Evolutionary conservation across 2,888 invertebrate species (phyloP), one percentile per base, ranked within the genome.

Genomic region (Drosophila kuntzei): DNA sequence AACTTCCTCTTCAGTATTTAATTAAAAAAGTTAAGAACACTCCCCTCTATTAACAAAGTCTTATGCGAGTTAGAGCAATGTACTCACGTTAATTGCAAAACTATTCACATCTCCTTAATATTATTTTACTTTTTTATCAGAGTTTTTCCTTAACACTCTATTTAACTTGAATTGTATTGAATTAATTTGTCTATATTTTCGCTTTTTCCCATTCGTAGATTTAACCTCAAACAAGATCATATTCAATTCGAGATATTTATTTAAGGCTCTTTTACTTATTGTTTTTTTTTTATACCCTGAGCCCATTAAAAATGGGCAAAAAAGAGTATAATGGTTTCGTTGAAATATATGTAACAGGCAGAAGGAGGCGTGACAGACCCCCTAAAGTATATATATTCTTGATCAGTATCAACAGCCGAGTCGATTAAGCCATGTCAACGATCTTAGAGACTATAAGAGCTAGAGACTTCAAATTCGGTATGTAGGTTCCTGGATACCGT

Each of bases 1-100:
- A 67, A 59, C 67, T 79, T 55, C n/a, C n/a, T 11, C 9, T 16
- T 22, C 37, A 22, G 32, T 37, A 47, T 60, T 77, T 79, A 79
- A 79, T 79, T 79, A 71, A 77, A 80, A 80, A 79, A 80, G 78
- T 80, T 80, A 6, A 11, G 41, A 54, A 9, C 41, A 32, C 29
- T 32, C 6, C 18, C 20, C 20, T 1, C 14, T 32, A 43, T 54
- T 34, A 25, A 43, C 16, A 43, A 29, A 18, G 6, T 20, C n/a
- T 11, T 3, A 18, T 20, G 32, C 32, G 8, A 49, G 32, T 6
- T 11, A 18, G 22, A 39, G 7, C 8, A 14, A 12, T 39, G 20
- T 49, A 14, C 29, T 29, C 14, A 14, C 16, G 41, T 20, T 27
- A 7, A 4, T 12, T 20, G 3, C 25, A 22, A 27, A 57, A 57